A percentile compares a stretch with the other conserved stretches of the same genome.
phyloP scores from a whole-genome alignment of 2,888 invertebrate genomes.

The Cryptus viduatorius region DNA sequence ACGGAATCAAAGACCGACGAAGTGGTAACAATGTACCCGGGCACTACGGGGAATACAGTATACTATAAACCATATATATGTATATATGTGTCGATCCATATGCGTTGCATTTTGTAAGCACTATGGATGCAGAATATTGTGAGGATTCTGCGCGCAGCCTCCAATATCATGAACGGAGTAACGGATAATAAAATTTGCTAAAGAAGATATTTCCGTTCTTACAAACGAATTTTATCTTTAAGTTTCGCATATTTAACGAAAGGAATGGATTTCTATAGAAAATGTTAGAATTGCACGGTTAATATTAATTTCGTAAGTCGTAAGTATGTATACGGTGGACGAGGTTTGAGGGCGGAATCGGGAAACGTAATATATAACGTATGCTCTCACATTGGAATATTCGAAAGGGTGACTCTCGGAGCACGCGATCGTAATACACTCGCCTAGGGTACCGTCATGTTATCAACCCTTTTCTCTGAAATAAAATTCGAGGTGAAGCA shows the following conservation, averaged over 20 bases:
- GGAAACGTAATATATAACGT: slow-evolving; percentile 27
- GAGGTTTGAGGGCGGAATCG: slow-evolving; percentile 33
- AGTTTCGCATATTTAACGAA: slow-evolving; percentile 3
- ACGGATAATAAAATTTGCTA: slow-evolving; percentile 22
- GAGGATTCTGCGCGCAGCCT: slow-evolving; percentile 37
- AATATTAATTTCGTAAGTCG: slow-evolving; percentile 51
- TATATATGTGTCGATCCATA: not conserved
- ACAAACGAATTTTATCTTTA: not conserved
- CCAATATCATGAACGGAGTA: slow-evolving; percentile 32
- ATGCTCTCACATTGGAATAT: slow-evolving; percentile 73
- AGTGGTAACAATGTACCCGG: slow-evolving; percentile 65
- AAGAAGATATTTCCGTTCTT: not conserved
- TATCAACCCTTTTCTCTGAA: slow-evolving; percentile 83
- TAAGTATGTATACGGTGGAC: slow-evolving; percentile 4
- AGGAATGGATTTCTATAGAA: slow-evolving; percentile 17
- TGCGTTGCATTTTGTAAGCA: slow-evolving; percentile 2
- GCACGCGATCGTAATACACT: slow-evolving; percentile 81
- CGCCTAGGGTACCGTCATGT: slow-evolving; percentile 66
- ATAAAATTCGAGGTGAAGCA: slow-evolving; percentile 79
- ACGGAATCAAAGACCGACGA: slow-evolving; percentile 79
- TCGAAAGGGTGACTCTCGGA: slow-evolving; percentile 73
- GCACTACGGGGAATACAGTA: slow-evolving; percentile 11
- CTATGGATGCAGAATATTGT: slow-evolving; percentile 34
- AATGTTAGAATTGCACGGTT: slow-evolving; percentile 42
- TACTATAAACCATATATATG: slow-evolving; percentile 1